phyloP scores from a whole-genome alignment of 64 coral and sea anemone species.

The Anthopleura sola region DNA sequence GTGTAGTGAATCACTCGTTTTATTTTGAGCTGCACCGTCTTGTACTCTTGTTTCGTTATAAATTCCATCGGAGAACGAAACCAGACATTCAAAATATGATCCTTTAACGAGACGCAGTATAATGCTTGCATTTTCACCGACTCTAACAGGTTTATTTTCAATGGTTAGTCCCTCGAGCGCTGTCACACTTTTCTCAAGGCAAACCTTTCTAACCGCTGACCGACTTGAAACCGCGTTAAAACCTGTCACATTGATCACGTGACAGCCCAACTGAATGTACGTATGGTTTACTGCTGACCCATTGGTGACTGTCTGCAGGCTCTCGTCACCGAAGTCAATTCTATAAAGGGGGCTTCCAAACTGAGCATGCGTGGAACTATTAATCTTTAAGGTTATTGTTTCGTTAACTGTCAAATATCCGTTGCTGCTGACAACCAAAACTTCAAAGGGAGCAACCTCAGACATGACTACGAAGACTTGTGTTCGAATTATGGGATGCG shows the following conservation, averaged over 20 bases:
- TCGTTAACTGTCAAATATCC: slow-evolving; percentile 43
- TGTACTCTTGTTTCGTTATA: slow-evolving; percentile 19
- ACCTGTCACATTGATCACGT: slow-evolving; percentile 50
- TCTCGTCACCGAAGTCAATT: slow-evolving; percentile 46
- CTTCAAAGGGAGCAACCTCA: slow-evolving; percentile 25
- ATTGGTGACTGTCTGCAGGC: slow-evolving; percentile 10
- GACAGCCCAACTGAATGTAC: slow-evolving; percentile 7
- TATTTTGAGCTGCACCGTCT: not conserved
- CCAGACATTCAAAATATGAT: slow-evolving; percentile 49
- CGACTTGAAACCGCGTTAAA: slow-evolving; percentile 39
- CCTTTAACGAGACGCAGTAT: slow-evolving; percentile 25
- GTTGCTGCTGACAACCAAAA: not conserved
- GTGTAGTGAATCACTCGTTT: not conserved
- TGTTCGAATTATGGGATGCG: not conserved
- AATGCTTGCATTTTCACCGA: slow-evolving; percentile 31
- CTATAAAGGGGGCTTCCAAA: slow-evolving; percentile 21
- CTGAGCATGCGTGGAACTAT: not conserved
- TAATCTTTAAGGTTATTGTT: slow-evolving; percentile 36
- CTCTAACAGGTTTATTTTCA: slow-evolving; percentile 7
- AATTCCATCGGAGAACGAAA: slow-evolving; percentile 15
- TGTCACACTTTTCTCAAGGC: slow-evolving; percentile 42
- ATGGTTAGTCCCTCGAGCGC: slow-evolving; percentile 24
- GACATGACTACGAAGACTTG: slow-evolving; percentile 26
- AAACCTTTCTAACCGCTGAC: not conserved
- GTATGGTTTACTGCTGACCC: slow-evolving; percentile 16